Evolutionary conservation across 2,888 invertebrate species (phyloP).

Genomic region (Nephrotoma guestfalica): DNA sequence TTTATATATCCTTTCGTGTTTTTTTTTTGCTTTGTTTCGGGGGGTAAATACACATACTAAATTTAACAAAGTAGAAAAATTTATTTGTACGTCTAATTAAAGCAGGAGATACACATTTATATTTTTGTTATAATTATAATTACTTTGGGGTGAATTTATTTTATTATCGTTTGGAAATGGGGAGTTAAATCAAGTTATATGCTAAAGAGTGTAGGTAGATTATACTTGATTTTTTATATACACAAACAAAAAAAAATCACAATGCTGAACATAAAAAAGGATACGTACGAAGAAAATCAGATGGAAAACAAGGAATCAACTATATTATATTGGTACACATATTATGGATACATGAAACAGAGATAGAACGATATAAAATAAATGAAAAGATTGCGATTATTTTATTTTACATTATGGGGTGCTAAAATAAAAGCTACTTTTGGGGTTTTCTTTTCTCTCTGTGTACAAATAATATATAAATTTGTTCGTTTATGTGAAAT

Average conservation of each 20-base stretch:
- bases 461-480: neutral
- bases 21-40: neutral
- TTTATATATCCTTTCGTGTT: neutral
- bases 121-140: constrained; percentile 1
- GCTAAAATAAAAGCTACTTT: constrained; percentile 3
- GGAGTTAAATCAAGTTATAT: constrained; percentile 1
- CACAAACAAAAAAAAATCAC: neutral
- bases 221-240: neutral
- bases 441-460: neutral
- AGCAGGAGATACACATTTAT: neutral
- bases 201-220: neutral
- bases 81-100: neutral
- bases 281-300: neutral
- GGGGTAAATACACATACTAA: neutral
- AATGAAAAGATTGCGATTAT: neutral
- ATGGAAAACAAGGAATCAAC: neutral
- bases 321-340: neutral
- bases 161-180: constrained; percentile 1
- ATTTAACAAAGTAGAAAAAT: neutral
- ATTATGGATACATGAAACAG: neutral
- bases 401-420: constrained; percentile 1
- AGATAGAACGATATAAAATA: neutral
- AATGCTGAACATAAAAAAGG: neutral
- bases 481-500: constrained; percentile 9
- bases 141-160: constrained; percentile 3